Evolutionary conservation across 2,113 vertebrate genomes (phyloP), one percentile per base, ranked within the genome.

Genomic region (Murina feae): DNA sequence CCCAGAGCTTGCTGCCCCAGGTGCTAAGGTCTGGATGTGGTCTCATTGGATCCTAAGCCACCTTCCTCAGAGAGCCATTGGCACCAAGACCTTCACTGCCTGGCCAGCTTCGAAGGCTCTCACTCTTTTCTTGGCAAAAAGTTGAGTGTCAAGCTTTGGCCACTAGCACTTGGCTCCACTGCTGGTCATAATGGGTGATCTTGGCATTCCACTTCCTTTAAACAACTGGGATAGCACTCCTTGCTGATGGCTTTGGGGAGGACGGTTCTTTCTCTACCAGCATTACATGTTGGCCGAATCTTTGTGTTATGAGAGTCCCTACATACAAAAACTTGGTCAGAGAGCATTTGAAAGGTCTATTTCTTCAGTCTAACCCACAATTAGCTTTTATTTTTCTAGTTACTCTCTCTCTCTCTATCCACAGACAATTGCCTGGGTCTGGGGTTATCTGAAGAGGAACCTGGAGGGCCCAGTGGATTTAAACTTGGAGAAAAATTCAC

Each of bases 271-370:
- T 42, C 82, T 58, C 21, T 1, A 11, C 11, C 14, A 28, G 16
- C n/a, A 2, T 5, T 2, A 5, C n/a, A 1, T 3, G 23, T 2
- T 9, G 7, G 17, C 14, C 47, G 6, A 8, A 14, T 0, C 28
- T 13, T 21, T 68, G 79, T 47, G 72, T 28, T 6, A 37, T 3
- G n/a, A 60, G 47, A 32, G 1, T 11, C 35, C 39, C 35, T 5
- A 25, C 16, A 8, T 21, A 14, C 18, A 66, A 76, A 78, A 39
- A n/a, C 63, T 42, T 23, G 65, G 39, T 47, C 49, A 76, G 72
- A 85, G 55, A 74, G 32, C 4, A 9, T 18, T 5, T 47, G 47
- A 12, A 68, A 9, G 49, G 20, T 10, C 4, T 10, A 5, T 25
- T 30, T 58, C 66, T 39, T 51, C 21, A 42, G 32, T 13, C 13